These are phyloP conservation scores for Myanophis thanlyinensis DNA, from an alignment of 2,113 vertebrate species.

Conservation along the genomic window DNA sequence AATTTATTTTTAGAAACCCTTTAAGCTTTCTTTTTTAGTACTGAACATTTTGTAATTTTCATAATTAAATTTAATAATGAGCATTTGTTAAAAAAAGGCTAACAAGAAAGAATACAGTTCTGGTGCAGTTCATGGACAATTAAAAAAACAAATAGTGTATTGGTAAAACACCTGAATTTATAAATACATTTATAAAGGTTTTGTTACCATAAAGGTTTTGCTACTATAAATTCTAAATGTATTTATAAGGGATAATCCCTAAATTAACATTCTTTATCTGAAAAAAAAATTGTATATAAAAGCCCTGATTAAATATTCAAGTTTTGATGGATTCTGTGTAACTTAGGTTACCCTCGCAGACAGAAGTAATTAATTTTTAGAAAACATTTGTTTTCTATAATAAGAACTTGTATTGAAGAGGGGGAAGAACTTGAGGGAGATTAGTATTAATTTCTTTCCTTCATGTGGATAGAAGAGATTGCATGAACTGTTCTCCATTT, in stretches of 20 bases:
- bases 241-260: not conserved
- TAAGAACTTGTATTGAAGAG: not conserved
- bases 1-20: not conserved
- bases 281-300: not conserved
- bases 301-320: not conserved
- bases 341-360: not conserved
- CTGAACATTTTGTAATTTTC: not conserved
- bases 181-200: no score
- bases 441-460: conserved; percentile 51
- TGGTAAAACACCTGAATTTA: not conserved
- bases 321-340: not conserved
- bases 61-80: not conserved
- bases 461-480: conserved; percentile 28
- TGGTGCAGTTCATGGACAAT: not conserved
- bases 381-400: conserved; percentile 23
- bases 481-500: conserved; percentile 50
- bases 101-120: not conserved
- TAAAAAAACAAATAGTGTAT: not conserved
- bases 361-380: not conserved
- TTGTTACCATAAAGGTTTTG: no score
- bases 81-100: not conserved
- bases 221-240: no score
- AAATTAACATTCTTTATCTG: not conserved
- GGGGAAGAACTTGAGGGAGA: not conserved
- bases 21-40: not conserved